phyloP scores from a whole-genome alignment of 30 jellyfish, hydroid and myxozoan genomes.

The Nemopilema nomurai region DNA sequence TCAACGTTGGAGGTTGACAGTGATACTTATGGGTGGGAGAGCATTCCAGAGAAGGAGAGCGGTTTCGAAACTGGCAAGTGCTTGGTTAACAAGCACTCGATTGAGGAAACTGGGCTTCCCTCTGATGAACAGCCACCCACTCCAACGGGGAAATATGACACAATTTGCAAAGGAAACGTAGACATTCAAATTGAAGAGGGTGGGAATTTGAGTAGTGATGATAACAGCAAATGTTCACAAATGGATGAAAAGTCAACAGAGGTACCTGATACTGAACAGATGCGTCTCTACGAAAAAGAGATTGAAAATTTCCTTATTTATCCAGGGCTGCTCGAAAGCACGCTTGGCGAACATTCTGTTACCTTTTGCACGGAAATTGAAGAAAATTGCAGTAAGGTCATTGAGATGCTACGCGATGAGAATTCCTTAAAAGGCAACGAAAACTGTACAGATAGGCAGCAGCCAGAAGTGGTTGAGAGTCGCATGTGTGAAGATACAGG shows the following conservation, averaged over 20 bases:
- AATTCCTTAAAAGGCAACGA: not conserved
- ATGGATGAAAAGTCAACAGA: no score
- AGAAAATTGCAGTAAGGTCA: not conserved
- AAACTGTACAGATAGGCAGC: not conserved
- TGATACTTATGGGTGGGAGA: not conserved
- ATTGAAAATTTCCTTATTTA: not conserved
- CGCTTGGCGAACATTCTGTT: not conserved
- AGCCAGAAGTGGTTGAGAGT: not conserved
- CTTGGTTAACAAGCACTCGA: no score
- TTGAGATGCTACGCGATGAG: not conserved
- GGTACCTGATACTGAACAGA: no score
- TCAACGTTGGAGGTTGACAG: not conserved
- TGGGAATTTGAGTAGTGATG: no score
- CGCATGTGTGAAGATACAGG: not conserved
- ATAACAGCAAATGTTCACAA: no score
- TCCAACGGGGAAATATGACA: no score
- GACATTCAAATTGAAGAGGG: no score
- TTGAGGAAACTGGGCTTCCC: no score
- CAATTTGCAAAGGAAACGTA: no score
- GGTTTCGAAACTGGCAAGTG: not conserved
- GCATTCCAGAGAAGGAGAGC: not conserved
- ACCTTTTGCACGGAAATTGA: not conserved
- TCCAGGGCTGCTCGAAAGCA: not conserved
- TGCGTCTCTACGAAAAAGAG: no score
- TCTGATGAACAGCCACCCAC: no score